These are phyloP conservation scores for Scomber colias DNA, from an alignment of 2,113 vertebrate species.

Conservation along the genomic window DNA sequence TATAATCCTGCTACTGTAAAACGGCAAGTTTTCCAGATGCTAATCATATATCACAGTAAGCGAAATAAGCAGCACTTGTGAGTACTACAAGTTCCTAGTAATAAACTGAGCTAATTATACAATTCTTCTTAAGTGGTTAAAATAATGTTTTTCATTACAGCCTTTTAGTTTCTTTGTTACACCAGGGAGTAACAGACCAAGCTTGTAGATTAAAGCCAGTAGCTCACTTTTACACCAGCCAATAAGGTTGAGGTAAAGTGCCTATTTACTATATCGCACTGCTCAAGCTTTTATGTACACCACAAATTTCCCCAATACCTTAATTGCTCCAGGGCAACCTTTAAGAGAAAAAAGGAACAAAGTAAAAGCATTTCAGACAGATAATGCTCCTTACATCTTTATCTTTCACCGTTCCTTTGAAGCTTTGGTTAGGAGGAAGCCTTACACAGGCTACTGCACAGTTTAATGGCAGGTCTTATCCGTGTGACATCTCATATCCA, in stretches of 20 bases:
- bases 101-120: slow-evolving; percentile 63
- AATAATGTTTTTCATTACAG: slow-evolving; percentile 72
- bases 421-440: slow-evolving; percentile 47
- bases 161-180: slow-evolving; percentile 60
- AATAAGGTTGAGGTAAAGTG: slow-evolving; percentile 64
- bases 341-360: slow-evolving; percentile 39
- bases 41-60: background rate
- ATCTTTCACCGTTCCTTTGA: slow-evolving; percentile 51
- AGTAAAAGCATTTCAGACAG: slow-evolving; percentile 49
- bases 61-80: slow-evolving; percentile 31
- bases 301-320: slow-evolving; percentile 69
- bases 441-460: slow-evolving; percentile 54
- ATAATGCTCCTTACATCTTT: slow-evolving; percentile 52
- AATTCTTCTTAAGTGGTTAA: slow-evolving; percentile 58
- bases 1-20: slow-evolving; percentile 33
- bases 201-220: slow-evolving; percentile 58
- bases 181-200: slow-evolving; percentile 44
- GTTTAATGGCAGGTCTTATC: slow-evolving; percentile 72
- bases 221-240: slow-evolving; percentile 69
- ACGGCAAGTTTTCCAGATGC: slow-evolving; percentile 13
- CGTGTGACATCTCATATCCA: slow-evolving; percentile 75
- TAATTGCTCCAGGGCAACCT: slow-evolving; percentile 71
- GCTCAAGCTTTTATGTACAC: slow-evolving; percentile 65
- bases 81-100: slow-evolving; percentile 40
- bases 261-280: slow-evolving; percentile 70